Evolutionary conservation across 2,113 vertebrate species (phyloP).

Genomic region (Prochilodus magdalenae): DNA sequence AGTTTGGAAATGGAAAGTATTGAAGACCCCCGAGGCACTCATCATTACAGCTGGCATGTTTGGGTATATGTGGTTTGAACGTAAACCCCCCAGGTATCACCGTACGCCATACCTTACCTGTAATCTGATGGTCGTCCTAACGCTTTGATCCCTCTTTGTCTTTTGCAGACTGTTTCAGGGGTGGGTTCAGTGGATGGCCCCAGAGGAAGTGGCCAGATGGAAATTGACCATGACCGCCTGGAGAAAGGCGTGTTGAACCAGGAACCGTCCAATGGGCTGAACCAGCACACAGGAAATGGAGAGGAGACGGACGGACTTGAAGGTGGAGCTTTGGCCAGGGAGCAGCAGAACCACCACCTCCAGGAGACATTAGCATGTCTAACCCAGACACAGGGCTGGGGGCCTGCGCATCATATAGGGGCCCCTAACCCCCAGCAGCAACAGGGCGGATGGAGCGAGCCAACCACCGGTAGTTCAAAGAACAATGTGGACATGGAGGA

Average conservation of each 20-base stretch:
- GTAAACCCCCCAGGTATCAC: too few relatives aligned
- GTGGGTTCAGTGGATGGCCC: conserved; percentile 93
- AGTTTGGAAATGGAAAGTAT: too few relatives aligned
- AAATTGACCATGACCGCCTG: conserved; percentile 94
- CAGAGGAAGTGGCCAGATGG: conserved; percentile 95
- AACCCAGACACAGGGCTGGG: conserved; percentile 64
- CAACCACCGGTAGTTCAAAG: conserved; percentile 43
- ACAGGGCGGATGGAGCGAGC: conserved; percentile 66
- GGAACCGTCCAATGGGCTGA: conserved; percentile 87
- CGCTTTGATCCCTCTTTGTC: conserved; percentile 35
- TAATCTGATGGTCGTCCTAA: conserved; percentile 34
- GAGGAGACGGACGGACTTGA: conserved; percentile 62
- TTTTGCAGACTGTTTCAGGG: conserved; percentile 84
- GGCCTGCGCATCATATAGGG: conserved; percentile 70
- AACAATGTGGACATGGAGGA: conserved; percentile 82
- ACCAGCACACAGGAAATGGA: conserved; percentile 74
- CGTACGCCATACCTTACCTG: too few relatives aligned
- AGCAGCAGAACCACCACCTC: conserved; percentile 62
- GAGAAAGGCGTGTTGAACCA: conserved; percentile 88
- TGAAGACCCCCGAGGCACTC: too few relatives aligned
- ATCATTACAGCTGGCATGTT: too few relatives aligned
- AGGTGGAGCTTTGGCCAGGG: conserved; percentile 52
- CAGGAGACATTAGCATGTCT: conserved; percentile 59
- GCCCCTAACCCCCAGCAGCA: conserved; percentile 69
- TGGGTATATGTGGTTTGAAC: too few relatives aligned